These are phyloP conservation scores for Saccopteryx bilineata DNA, from an alignment of 2,113 vertebrate species.

Conservation along the genomic window DNA sequence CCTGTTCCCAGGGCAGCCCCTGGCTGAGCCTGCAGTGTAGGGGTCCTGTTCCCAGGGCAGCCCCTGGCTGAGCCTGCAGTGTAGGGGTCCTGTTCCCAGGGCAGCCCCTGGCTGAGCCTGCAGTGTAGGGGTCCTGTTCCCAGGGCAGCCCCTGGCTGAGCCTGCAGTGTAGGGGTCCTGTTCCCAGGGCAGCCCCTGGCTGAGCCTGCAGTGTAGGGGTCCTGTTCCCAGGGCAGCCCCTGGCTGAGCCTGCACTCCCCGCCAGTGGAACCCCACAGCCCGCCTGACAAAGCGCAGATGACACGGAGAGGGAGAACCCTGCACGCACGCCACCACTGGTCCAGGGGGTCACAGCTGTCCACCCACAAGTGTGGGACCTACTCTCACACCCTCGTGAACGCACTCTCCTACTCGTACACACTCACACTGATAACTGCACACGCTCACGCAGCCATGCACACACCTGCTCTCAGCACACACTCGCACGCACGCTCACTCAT, in stretches of 20 bases:
- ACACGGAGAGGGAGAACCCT: background rate
- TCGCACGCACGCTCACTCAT: background rate
- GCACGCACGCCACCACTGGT: too few species aligned
- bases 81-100: background rate
- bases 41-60: background rate
- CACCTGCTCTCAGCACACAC: background rate
- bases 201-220: too few species aligned
- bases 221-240: background rate
- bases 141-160: background rate
- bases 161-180: too few species aligned
- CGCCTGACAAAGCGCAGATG: too few species aligned
- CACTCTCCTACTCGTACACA: too few species aligned
- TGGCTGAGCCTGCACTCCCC: background rate
- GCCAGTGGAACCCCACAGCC: rapidly evolving
- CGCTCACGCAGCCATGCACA: background rate
- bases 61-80: too few species aligned
- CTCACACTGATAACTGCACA: background rate
- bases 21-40: background rate
- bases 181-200: background rate
- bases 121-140: background rate
- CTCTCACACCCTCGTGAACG: background rate
- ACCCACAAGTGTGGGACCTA: background rate
- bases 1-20: background rate
- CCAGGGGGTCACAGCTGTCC: background rate
- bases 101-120: too few species aligned